These are phyloP conservation scores for Chionis minor DNA, from an alignment of 2,113 vertebrate species.

Conservation along the genomic window DNA sequence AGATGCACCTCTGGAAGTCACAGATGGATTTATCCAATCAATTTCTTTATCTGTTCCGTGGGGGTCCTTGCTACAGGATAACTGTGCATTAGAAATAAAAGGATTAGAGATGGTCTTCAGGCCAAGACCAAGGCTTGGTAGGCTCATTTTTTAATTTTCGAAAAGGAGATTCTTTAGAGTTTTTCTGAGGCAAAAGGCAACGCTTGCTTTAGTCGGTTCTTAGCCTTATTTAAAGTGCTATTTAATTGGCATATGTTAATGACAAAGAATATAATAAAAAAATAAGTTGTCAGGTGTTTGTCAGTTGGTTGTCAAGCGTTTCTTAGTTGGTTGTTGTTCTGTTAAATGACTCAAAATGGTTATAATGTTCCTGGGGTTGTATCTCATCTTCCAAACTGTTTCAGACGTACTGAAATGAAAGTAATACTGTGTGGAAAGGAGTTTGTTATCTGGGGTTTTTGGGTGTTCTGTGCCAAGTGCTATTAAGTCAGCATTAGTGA, in stretches of 20 bases:
- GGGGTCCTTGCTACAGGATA: slow-evolving; percentile 93
- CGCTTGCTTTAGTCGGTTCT: background rate
- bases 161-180: background rate
- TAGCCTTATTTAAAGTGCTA: background rate
- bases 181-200: background rate
- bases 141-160: slow-evolving; percentile 40
- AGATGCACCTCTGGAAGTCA: slow-evolving; percentile 94
- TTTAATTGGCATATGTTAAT: background rate
- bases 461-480: background rate
- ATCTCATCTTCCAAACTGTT: background rate
- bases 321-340: background rate
- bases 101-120: slow-evolving; percentile 93
- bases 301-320: background rate
- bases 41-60: slow-evolving; percentile 94
- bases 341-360: background rate
- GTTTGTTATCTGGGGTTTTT: background rate
- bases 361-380: background rate
- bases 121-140: slow-evolving; percentile 90
- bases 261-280: background rate
- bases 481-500: background rate
- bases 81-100: slow-evolving; percentile 92
- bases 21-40: slow-evolving; percentile 92
- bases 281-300: background rate
- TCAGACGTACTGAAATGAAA: background rate
- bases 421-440: background rate